Evolutionary conservation across 2,797 vertebrate species (phyloP).

Genomic region (Sebastes baramenuke): DNA sequence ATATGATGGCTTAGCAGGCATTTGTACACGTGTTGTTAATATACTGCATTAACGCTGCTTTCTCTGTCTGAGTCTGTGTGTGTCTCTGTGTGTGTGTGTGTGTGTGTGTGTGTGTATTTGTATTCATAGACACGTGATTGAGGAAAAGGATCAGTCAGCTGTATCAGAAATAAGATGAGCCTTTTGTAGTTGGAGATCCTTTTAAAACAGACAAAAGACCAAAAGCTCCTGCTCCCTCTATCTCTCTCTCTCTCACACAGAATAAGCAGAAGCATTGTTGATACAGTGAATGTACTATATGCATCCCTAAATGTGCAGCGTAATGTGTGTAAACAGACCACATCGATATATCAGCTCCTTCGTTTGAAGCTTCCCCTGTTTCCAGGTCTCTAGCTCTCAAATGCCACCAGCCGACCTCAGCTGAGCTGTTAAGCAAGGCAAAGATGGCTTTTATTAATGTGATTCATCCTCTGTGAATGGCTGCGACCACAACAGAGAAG

Average conservation of each 20-base stretch:
- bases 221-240: not conserved
- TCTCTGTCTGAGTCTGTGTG: not conserved
- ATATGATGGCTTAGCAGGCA: not conserved
- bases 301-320: conserved; percentile 4
- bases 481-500: conserved; percentile 75
- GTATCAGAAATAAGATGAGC: conserved; percentile 30
- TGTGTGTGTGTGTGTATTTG: not conserved
- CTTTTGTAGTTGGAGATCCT: conserved; percentile 43
- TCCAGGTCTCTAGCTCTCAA: conserved; percentile 56
- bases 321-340: not conserved
- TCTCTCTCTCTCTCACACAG: not conserved
- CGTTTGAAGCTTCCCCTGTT: conserved; percentile 54
- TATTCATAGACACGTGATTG: conserved; percentile 17
- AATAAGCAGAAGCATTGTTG: not conserved
- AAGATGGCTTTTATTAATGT: conserved; percentile 77
- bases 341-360: conserved; percentile 22
- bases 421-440: conserved; percentile 49
- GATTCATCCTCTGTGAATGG: conserved; percentile 77
- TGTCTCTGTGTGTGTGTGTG: not conserved
- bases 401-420: conserved; percentile 68
- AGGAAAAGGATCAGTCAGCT: conserved; percentile 42
- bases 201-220: conserved; percentile 39
- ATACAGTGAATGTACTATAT: not conserved
- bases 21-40: not conserved
- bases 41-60: not conserved